Conservation (phyloP, 2,113 vertebrate genomes). For the Phylloscopus trochilus region DNA sequence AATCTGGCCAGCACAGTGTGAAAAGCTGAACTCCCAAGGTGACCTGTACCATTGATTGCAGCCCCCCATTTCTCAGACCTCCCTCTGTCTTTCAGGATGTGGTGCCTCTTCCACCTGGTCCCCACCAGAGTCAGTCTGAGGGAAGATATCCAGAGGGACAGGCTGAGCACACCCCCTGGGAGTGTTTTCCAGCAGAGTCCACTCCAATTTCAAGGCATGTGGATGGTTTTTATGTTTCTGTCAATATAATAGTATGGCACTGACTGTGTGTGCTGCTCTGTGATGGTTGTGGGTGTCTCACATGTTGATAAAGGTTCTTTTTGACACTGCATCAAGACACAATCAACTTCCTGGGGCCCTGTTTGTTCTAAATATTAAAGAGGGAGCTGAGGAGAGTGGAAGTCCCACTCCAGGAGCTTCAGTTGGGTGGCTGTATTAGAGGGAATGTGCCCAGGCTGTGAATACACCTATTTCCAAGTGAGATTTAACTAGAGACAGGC, state of each 20-base stretch:
- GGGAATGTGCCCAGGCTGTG: not conserved
- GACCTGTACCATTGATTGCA: not conserved
- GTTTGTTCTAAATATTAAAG: not conserved
- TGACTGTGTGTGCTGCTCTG: not conserved
- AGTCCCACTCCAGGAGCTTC: not conserved
- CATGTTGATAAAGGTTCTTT: not conserved
- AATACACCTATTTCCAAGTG: not conserved
- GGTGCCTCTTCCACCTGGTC: conserved; percentile 59
- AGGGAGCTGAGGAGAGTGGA: not conserved
- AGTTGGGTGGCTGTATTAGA: not conserved
- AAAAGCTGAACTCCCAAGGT: not conserved
- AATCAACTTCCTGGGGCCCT: not conserved
- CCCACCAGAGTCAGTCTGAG: conserved; percentile 19
- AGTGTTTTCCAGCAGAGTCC: conserved; percentile 57
- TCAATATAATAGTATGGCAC: too few species aligned
- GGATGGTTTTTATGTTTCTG: not conserved
- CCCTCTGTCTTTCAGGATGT: conserved; percentile 49
- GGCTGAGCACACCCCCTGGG: conserved; percentile 41
- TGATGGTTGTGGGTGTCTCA: not conserved
- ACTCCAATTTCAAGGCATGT: conserved; percentile 63
- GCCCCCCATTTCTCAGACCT: not conserved
- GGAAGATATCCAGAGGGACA: conserved; percentile 49
- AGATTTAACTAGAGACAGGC: not conserved
- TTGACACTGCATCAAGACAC: not conserved
- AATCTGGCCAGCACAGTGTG: not conserved